Percentiles rank a stretch among this genome's conserved stretches.
phyloP scores from a whole-genome alignment of 1,140 invertebrate genomes.

The Lepidurus couesii region DNA sequence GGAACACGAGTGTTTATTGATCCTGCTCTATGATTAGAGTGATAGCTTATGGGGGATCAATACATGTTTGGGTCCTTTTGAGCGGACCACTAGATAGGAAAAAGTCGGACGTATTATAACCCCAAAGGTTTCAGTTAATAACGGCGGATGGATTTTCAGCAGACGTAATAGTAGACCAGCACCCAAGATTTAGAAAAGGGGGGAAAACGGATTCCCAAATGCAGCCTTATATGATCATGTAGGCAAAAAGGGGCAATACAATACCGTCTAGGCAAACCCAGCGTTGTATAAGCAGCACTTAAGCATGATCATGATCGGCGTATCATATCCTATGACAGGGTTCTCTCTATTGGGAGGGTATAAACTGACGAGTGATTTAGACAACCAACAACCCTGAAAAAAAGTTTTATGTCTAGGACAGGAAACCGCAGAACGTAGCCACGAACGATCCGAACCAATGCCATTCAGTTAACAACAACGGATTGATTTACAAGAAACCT shows the following conservation, averaged over 20 bases:
- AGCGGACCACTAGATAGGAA: not conserved
- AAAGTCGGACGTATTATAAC: not conserved
- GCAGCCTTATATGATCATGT: not conserved
- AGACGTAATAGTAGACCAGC: not conserved
- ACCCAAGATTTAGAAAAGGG: not conserved
- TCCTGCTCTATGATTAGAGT: not conserved
- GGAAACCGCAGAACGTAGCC: not conserved
- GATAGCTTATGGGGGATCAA: not conserved
- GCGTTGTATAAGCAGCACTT: not conserved
- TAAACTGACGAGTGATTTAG: not conserved
- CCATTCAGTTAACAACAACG: not conserved
- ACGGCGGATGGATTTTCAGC: not conserved
- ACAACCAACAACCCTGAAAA: not conserved
- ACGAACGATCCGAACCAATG: conserved; percentile 3
- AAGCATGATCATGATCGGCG: not conserved
- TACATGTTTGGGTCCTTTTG: not conserved
- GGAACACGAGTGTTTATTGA: not conserved
- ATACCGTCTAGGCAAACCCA: not conserved
- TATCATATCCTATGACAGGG: conserved; percentile 13
- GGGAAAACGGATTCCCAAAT: not conserved
- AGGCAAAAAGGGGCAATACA: not conserved
- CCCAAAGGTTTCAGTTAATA: conserved; percentile 12
- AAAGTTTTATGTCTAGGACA: not conserved
- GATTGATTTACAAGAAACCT: not conserved
- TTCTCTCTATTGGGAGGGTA: not conserved